These are phyloP conservation scores for Synaphobranchus kaupii DNA, from an alignment of 2,797 vertebrate genomes.

Conservation along the genomic window DNA sequence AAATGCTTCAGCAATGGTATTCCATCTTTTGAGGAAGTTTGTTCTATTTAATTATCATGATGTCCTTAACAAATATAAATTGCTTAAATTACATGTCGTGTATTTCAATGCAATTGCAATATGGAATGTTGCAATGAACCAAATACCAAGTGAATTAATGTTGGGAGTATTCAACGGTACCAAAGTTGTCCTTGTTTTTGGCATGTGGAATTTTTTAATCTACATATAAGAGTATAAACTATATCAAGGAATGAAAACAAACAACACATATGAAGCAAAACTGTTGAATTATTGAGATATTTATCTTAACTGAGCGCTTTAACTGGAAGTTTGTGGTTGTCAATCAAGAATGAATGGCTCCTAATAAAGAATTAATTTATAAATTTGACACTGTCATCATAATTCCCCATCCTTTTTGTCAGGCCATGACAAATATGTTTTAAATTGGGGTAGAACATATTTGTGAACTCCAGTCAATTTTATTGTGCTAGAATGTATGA, in stretches of 20 bases:
- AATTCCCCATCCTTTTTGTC: not conserved
- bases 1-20: not conserved
- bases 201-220: not conserved
- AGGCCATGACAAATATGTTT: not conserved
- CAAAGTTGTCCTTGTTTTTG: not conserved
- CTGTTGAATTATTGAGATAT: not conserved
- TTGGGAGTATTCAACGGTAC: not conserved
- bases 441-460: not conserved
- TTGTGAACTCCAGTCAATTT: conserved; percentile 1
- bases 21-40: conserved; percentile 3
- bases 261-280: not conserved
- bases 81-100: not conserved
- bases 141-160: not conserved
- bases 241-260: not conserved
- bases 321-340: conserved; percentile 15
- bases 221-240: not conserved
- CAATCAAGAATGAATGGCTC: not conserved
- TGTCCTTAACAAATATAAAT: not conserved
- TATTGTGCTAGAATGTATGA: not conserved
- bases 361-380: not conserved
- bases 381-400: conserved; percentile 7
- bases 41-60: not conserved
- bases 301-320: not conserved
- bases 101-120: not conserved
- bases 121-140: not conserved